Evolutionary conservation across 1,140 invertebrate species (phyloP).

Genomic region (Chironomus tepperi): DNA sequence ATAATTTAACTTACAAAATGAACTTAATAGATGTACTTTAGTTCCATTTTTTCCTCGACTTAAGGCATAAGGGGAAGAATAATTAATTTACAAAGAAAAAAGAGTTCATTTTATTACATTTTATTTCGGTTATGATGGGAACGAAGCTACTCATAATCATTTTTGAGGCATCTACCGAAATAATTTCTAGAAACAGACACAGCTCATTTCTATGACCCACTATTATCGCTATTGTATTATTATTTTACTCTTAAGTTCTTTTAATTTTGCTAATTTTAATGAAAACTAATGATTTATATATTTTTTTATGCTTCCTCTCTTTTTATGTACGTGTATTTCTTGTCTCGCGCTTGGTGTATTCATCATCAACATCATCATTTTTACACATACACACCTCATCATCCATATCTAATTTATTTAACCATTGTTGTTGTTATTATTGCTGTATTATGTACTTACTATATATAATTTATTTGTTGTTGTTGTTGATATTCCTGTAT

Average conservation of each 20-base stretch:
- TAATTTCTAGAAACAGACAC: constrained; percentile 12
- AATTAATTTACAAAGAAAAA: no score
- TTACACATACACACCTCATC: neutral
- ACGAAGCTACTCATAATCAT: no score
- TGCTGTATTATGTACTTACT: no score
- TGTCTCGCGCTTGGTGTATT: neutral
- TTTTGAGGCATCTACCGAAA: no score
- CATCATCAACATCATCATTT: constrained; percentile 12
- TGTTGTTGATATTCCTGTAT: neutral
- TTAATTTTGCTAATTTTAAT: constrained; percentile 2
- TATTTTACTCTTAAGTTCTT: neutral
- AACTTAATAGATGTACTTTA: no score
- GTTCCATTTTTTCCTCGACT: no score
- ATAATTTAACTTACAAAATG: no score
- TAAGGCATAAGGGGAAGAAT: no score
- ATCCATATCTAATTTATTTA: constrained; percentile 7
- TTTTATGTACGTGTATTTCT: neutral
- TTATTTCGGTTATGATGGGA: no score
- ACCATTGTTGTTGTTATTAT: no score
- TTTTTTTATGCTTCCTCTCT: constrained; percentile 10
- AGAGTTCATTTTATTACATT: no score
- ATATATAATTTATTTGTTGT: neutral
- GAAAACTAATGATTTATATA: constrained; percentile 5
- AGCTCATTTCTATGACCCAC: constrained; percentile 25
- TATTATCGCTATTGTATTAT: constrained; percentile 21